phyloP scores from a whole-genome alignment of 2,113 vertebrate species.

The Mus pahari region DNA sequence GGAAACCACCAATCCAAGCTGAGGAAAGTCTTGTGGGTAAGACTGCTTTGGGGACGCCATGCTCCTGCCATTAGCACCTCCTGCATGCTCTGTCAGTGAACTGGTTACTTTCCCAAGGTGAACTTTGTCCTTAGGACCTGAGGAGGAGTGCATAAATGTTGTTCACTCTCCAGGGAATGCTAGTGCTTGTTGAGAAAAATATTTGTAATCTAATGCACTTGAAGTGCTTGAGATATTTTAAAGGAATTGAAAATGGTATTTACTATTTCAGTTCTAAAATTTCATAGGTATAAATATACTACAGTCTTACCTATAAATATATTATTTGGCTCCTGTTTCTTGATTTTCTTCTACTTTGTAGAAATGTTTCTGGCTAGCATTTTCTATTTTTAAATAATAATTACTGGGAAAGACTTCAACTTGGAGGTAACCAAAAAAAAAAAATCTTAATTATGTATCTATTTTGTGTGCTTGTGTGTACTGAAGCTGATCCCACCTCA shows the following conservation, averaged over 20 bases:
- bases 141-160: neutral
- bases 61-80: neutral
- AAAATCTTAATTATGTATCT: neutral
- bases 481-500: neutral
- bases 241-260: constrained; percentile 12
- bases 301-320: constrained; percentile 23
- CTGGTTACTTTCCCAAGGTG: neutral
- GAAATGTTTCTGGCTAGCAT: neutral
- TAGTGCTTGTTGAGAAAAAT: constrained; percentile 32
- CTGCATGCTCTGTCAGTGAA: neutral
- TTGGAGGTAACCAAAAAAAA: neutral
- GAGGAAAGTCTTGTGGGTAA: neutral
- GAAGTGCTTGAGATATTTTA: neutral
- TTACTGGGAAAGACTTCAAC: constrained; percentile 4
- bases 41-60: neutral
- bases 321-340: constrained; percentile 1
- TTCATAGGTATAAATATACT: neutral
- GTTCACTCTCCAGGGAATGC: neutral
- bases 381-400: constrained; percentile 25
- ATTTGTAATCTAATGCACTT: constrained; percentile 40
- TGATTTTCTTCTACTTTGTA: constrained; percentile 30
- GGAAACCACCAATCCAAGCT: neutral
- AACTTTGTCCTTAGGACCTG: neutral
- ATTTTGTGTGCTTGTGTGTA: neutral
- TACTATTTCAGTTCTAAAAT: neutral